These are phyloP conservation scores for Oncorhynchus kisutch DNA, from an alignment of 2,113 vertebrate genomes.

Conservation along the genomic window DNA sequence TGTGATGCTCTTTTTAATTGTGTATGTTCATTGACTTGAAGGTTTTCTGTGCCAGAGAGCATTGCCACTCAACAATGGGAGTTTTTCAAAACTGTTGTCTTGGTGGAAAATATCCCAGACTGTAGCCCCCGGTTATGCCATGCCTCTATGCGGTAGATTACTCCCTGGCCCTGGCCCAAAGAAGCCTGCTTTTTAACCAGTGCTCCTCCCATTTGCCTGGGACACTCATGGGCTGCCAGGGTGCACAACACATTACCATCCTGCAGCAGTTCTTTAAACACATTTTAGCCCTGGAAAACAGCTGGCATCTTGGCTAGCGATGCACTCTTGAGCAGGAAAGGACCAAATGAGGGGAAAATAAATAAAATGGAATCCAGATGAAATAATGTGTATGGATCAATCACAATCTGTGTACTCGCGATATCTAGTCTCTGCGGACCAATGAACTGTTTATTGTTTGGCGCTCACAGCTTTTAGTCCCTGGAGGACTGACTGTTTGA, in stretches of 20 bases:
- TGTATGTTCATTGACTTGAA: constrained; percentile 66
- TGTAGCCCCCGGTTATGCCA: constrained; percentile 61
- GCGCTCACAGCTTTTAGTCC: constrained; percentile 27
- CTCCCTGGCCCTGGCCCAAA: constrained; percentile 70
- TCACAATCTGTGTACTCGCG: constrained; percentile 26
- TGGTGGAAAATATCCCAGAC: constrained; percentile 56
- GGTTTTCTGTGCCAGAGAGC: constrained; percentile 55
- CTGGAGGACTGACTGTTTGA: constrained; percentile 28
- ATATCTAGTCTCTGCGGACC: constrained; percentile 38
- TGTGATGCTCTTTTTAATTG: constrained; percentile 68
- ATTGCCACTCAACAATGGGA: constrained; percentile 57
- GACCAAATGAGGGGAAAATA: constrained; percentile 35
- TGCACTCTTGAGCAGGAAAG: constrained; percentile 41
- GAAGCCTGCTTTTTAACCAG: constrained; percentile 78
- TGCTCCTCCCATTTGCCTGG: constrained; percentile 75
- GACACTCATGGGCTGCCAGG: constrained; percentile 74
- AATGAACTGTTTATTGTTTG: neutral
- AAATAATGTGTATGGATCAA: constrained; percentile 56
- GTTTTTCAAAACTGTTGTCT: constrained; percentile 41
- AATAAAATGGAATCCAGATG: constrained; percentile 56
- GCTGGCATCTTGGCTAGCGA: constrained; percentile 73
- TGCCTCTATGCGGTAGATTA: constrained; percentile 71
- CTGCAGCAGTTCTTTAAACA: constrained; percentile 77
- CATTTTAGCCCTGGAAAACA: constrained; percentile 74
- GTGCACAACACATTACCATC: constrained; percentile 70